Base-by-base conservation (phyloP, 2,888 invertebrate genomes). In the Hydrotaea cyrtoneurina region DNA sequence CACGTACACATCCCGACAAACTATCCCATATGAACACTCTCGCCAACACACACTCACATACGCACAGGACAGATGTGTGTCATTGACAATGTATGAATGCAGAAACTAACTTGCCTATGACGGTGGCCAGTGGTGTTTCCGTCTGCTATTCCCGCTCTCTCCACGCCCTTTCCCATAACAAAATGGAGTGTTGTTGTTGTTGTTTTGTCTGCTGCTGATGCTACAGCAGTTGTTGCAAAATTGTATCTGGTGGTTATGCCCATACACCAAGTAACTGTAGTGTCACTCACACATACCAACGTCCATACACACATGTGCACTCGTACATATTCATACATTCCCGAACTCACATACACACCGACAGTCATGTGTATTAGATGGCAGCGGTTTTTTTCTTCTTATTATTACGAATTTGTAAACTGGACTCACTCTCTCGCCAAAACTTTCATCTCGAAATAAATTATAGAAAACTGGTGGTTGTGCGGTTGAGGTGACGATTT, bases 191-290 rank as follows among this genome's bases (percentile, higher is more conserved):
- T 11, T 57, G 23, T 43, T 66, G 66, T 43, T 43, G 66, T 1
- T 43, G 66, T 2, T 36, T 66, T 13, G 39, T 21, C 66, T 36
- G 43, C 19, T 66, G 23, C 26, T 59, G 15, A 39, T 17, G 21
- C 19, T 66, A 13, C 26, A 26, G 15, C 59, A 0, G 39, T 31
- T 31, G 39, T 66, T 88, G 86, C 88, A 87, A 87, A 88, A 90
- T 89, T 90, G 90, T 90, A 79, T 66, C 62, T 53, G 77, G 82
- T 82, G 82, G 85, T 69, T 85, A 87, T 89, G 64, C 89, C 87
- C 87, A 88, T 88, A 88, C 88, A 89, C 88, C 88, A 88, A 88
- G 55, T n/a, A 76, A 50, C 64, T 43, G 43, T 69, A 26, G 69
- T 69, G 72, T 57, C 23, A 72, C 43, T 72, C 3, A 57, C 55